Percentiles rank a stretch among this genome's conserved stretches.
phyloP scores from a whole-genome alignment of 2,888 invertebrate species.

The Harpalus rubripes region DNA sequence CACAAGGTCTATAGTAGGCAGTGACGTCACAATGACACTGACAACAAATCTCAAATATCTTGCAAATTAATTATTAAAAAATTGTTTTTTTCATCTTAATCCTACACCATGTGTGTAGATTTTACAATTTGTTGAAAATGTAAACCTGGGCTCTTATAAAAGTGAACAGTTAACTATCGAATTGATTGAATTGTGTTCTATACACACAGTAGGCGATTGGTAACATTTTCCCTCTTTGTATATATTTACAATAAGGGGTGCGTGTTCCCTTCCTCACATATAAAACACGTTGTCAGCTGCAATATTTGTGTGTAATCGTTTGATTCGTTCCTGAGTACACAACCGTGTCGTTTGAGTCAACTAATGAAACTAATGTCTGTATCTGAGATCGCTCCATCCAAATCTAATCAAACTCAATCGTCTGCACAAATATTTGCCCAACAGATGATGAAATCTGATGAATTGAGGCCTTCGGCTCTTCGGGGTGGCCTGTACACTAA shows the following conservation, averaged over 20 bases:
- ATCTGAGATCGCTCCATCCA: slow-evolving; percentile 40
- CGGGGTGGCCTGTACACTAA: background rate
- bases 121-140: too few relatives aligned
- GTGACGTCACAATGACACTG: too few relatives aligned
- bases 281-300: background rate
- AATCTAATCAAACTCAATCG: slow-evolving; percentile 54
- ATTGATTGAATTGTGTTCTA: background rate
- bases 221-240: background rate
- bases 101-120: too few relatives aligned
- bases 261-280: background rate
- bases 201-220: background rate
- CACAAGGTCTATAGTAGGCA: too few relatives aligned
- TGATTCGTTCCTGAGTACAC: background rate
- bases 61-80: too few relatives aligned
- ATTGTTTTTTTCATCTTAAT: too few relatives aligned
- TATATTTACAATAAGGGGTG: background rate
- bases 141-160: too few relatives aligned
- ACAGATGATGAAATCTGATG: slow-evolving; percentile 47
- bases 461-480: background rate
- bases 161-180: too few relatives aligned
- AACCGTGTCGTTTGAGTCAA: slow-evolving; percentile 15
- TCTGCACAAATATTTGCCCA: slow-evolving; percentile 28
- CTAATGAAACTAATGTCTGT: slow-evolving; percentile 48
- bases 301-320: slow-evolving; percentile 3
- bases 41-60: too few relatives aligned